Evolutionary conservation across 2,888 invertebrate genomes (phyloP).

Genomic region (Syrista parreyssii): DNA sequence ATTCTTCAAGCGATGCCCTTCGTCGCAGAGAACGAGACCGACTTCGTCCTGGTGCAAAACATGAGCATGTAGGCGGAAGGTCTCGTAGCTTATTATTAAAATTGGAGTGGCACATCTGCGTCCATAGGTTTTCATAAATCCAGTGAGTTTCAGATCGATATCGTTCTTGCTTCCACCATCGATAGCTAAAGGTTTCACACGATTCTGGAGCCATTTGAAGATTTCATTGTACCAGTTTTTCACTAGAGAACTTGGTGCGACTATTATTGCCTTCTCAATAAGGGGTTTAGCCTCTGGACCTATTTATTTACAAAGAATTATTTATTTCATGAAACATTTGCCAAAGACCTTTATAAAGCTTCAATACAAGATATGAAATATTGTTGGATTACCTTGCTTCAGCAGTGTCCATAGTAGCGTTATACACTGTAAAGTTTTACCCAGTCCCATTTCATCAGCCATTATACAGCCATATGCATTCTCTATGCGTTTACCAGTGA

Average conservation of each 20-base stretch:
- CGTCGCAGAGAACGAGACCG: constrained; percentile 98
- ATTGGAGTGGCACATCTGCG: constrained; percentile 88
- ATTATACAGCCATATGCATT: constrained; percentile 95
- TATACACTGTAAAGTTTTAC: constrained; percentile 98
- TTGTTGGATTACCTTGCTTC: constrained; percentile 71
- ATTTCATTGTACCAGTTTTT: constrained; percentile 99
- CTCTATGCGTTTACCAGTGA: constrained; percentile 90
- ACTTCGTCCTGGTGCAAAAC: constrained; percentile 92
- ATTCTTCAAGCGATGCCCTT: constrained; percentile 98
- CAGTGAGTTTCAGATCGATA: constrained; percentile 81
- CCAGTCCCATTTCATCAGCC: constrained; percentile 99
- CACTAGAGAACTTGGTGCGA: constrained; percentile 96
- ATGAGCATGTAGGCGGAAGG: constrained; percentile 92
- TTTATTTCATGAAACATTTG: neutral
- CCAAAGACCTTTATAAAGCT: too few relatives aligned
- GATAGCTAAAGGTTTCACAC: constrained; percentile 84
- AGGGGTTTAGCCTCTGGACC: constrained; percentile 91
- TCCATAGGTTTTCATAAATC: constrained; percentile 85
- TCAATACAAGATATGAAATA: neutral
- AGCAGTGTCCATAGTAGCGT: constrained; percentile 94
- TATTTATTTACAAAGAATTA: constrained; percentile 17
- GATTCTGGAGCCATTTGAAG: constrained; percentile 91
- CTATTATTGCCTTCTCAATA: constrained; percentile 93
- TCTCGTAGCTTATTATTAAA: constrained; percentile 98
- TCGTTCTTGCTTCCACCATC: constrained; percentile 90